Evolutionary conservation across 1,140 invertebrate species (phyloP), one percentile per base, ranked within the genome.

Genomic region (Aradophagus sp.): DNA sequence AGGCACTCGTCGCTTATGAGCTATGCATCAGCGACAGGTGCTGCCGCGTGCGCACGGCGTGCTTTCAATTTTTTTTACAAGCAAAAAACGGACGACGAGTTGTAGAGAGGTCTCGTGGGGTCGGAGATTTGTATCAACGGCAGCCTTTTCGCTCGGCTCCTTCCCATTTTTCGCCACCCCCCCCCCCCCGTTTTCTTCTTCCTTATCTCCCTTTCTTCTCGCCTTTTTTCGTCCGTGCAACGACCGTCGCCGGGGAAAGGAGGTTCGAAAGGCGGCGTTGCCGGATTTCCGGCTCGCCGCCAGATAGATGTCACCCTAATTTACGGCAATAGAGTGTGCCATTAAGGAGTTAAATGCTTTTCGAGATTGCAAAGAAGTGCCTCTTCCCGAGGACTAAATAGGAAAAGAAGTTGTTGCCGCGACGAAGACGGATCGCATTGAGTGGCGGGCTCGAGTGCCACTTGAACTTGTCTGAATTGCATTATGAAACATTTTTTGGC

Each of bases 271-370:
- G 41, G 42, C 45, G 29, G 14, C 44, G 56, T 52, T 52, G 59
- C 59, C 48, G 27, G 39, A 27, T 53, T 50, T 35, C 26, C 14
- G 34, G 31, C 31, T 20, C 41, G 17, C 23, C n/a, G n/a, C n/a
- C n/a, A 66, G 52, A 66, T 56, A 66, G 62, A 55, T 66, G 62
- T 56, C 62, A 56, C 52, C 38, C 62, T 52, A 66, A 66, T 56
- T 56, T 56, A 36, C 44, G 52, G 36, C 62, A 31, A 56, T 52
- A 58, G 53, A 67, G 53, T 67, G 35, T 23, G 38, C 63, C 63
- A 67, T 67, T 67, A 67, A 67, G 34, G 32, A 67, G 63, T 67
- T 67, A 67, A 67, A 67, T 67, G 63, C 53, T 67, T 67, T 67
- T 66, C 16, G 47, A 67, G 63, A n/a, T 67, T n/a, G 63, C 63